Evolutionary conservation across 2,113 vertebrate species (phyloP).

Genomic region (Gasterosteus nipponicus): DNA sequence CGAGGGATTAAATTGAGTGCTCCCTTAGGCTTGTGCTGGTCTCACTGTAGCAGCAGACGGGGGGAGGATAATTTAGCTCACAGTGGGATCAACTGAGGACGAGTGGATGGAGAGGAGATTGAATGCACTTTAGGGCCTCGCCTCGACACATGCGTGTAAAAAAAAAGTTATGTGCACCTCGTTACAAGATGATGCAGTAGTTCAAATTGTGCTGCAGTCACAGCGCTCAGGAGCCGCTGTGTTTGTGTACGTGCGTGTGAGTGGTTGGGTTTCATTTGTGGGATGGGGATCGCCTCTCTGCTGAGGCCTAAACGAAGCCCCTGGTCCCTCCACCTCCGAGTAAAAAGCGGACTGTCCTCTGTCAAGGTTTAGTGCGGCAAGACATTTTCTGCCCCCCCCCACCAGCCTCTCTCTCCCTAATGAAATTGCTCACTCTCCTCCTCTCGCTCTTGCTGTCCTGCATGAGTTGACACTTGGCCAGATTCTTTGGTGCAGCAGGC

Average conservation of each 20-base stretch:
- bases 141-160: conserved; percentile 27
- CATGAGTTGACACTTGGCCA: conserved; percentile 67
- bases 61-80: conserved; percentile 25
- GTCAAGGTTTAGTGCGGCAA: conserved; percentile 68
- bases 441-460: conserved; percentile 40
- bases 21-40: conserved; percentile 29
- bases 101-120: conserved; percentile 16
- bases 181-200: conserved; percentile 22
- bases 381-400: conserved; percentile 19
- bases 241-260: conserved; percentile 7
- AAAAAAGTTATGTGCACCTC: conserved; percentile 8
- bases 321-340: conserved; percentile 29
- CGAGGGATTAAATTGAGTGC: conserved; percentile 63
- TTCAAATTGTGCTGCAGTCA: conserved; percentile 8
- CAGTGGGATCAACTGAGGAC: conserved; percentile 51
- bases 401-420: conserved; percentile 34
- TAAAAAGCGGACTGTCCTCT: conserved; percentile 64
- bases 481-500: conserved; percentile 70
- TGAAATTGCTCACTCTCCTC: conserved; percentile 54
- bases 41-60: conserved; percentile 31
- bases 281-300: conserved; percentile 45
- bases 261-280: conserved; percentile 15
- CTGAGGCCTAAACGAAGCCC: conserved; percentile 45
- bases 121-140: conserved; percentile 18
- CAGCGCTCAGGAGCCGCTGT: not conserved